phyloP scores from a whole-genome alignment of 2,888 invertebrate species.

The Autographa pulchrina region DNA sequence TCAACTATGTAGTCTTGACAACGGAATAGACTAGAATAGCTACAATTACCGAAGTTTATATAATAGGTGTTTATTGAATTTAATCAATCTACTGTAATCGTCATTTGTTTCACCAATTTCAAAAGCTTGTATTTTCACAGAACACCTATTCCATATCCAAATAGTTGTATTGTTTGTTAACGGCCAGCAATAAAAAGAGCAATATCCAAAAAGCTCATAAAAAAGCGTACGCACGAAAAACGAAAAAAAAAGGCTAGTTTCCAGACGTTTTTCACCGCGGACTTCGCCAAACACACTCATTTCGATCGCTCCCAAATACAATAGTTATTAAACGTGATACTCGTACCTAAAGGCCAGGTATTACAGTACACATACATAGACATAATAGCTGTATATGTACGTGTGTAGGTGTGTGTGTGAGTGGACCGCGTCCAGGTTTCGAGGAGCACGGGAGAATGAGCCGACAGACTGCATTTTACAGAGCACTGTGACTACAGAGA shows the following conservation, averaged over 20 bases:
- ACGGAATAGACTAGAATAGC: no score
- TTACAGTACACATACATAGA: slow-evolving; percentile 61
- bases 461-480: slow-evolving; percentile 74
- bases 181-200: slow-evolving; percentile 27
- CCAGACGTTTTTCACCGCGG: slow-evolving; percentile 79
- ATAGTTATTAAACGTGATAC: slow-evolving; percentile 86
- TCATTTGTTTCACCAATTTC: not conserved
- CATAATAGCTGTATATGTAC: slow-evolving; percentile 41
- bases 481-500: slow-evolving; percentile 62
- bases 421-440: slow-evolving; percentile 86
- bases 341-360: slow-evolving; percentile 76
- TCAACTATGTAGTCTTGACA: no score
- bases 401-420: slow-evolving; percentile 72
- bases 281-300: slow-evolving; percentile 77
- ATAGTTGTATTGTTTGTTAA: not conserved
- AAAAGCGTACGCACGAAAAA: slow-evolving; percentile 31
- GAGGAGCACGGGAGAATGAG: slow-evolving; percentile 80
- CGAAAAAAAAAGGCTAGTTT: slow-evolving; percentile 53
- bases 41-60: no score
- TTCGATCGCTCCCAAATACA: slow-evolving; percentile 89
- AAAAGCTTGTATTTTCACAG: slow-evolving; percentile 1
- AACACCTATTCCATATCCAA: not conserved
- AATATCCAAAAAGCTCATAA: slow-evolving; percentile 41
- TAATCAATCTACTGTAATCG: no score
- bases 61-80: no score